phyloP scores from a whole-genome alignment of 2,888 invertebrate genomes.

The Bellardia pandia region DNA sequence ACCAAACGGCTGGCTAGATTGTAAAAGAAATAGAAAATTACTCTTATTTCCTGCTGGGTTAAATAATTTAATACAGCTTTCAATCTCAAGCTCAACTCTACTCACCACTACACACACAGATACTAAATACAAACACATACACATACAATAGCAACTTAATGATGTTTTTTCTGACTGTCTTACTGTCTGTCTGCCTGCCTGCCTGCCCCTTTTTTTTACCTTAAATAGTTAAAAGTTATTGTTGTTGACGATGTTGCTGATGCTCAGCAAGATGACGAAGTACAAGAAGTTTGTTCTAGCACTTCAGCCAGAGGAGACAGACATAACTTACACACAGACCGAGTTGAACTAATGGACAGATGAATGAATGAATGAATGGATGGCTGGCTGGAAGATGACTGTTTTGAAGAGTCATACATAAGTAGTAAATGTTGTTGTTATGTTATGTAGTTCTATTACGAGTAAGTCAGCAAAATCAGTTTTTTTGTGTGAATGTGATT shows the following conservation, averaged over 20 bases:
- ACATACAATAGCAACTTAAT: constrained; percentile 3
- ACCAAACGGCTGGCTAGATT: background rate
- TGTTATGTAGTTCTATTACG: constrained; percentile 24
- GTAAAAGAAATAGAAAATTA: constrained; percentile 53
- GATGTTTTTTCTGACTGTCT: background rate
- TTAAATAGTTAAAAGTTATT: constrained; percentile 44
- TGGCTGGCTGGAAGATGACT: constrained; percentile 18
- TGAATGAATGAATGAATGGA: constrained; percentile 14
- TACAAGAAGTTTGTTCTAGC: constrained; percentile 21
- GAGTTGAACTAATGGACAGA: constrained; percentile 15
- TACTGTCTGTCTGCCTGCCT: background rate
- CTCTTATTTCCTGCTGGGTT: constrained; percentile 57
- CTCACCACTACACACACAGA: background rate
- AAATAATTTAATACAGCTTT: constrained; percentile 58
- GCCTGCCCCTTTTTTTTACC: constrained; percentile 28
- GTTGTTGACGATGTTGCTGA: constrained; percentile 26
- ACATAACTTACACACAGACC: background rate
- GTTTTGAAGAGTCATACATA: constrained; percentile 45
- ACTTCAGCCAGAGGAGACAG: background rate
- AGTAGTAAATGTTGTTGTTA: constrained; percentile 42
- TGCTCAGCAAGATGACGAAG: constrained; percentile 25
- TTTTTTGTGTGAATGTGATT: constrained; percentile 28
- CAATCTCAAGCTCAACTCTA: constrained; percentile 21
- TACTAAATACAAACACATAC: background rate
- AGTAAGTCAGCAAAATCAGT: constrained; percentile 48